A percentile compares a stretch with the other conserved stretches of the same genome.
Conservation (phyloP, 2,113 vertebrate species). For the Manacus vitellinus region DNA sequence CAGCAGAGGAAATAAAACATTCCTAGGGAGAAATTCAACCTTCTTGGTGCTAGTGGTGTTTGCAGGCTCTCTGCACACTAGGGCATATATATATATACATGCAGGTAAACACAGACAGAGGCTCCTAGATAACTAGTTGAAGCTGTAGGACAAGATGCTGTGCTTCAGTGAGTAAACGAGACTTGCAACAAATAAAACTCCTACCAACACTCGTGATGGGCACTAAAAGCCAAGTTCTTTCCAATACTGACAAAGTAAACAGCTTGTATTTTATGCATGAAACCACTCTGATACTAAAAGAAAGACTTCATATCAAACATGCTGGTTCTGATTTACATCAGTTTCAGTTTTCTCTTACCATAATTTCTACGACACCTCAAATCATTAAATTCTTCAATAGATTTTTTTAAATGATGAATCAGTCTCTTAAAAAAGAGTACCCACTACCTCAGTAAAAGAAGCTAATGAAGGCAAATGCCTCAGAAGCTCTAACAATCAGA, state of each 20-base stretch:
- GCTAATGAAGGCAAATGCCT: slow-evolving; percentile 40
- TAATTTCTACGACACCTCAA: not conserved
- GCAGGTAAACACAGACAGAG: not conserved
- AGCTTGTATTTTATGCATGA: not conserved
- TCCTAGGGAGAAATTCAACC: not conserved
- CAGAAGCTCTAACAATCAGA: slow-evolving; percentile 54
- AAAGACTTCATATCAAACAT: not conserved
- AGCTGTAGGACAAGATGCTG: not conserved
- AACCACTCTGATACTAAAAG: not conserved
- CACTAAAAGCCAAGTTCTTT: not conserved
- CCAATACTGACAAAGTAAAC: not conserved
- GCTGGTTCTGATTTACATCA: not conserved
- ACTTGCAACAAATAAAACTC: not conserved
- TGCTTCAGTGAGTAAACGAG: not conserved
- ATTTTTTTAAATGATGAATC: slow-evolving; percentile 41
- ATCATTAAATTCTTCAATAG: slow-evolving; percentile 10
- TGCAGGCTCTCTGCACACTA: not conserved
- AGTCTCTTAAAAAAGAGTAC: not conserved
- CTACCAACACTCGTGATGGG: rapidly evolving
- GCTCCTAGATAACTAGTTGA: not conserved
- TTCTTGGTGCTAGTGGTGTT: not conserved
- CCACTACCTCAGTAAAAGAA: slow-evolving; percentile 3
- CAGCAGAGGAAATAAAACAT: not conserved
- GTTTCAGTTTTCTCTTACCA: not conserved
- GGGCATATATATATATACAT: too few species aligned